Base-by-base conservation (phyloP, 2,113 vertebrate genomes). In the Passerina amoena region DNA sequence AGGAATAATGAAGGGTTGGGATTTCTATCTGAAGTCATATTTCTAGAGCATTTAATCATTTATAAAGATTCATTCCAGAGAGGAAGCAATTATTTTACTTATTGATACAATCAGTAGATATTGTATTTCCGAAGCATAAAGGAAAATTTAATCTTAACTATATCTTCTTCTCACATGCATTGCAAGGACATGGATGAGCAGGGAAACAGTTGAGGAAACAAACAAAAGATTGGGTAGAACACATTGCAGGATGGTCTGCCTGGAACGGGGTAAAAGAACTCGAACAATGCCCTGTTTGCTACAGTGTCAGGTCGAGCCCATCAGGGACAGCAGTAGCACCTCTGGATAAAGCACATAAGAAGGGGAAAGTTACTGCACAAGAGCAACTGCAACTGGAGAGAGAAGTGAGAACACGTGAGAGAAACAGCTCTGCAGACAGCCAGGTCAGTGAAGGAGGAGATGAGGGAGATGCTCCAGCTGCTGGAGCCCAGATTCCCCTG, bases 401-500 rank as follows among this genome's bases (percentile, higher is more conserved):
- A 81, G 18, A 37, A 44, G 33, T 24, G 77, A 57, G 44, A 73
- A 28, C 10, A 50, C 28, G 15, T 24, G 77, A 59, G 33, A 66
- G 68, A 51, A 57, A 44, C 12, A 44, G 44, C 37, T 37, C 33
- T 50, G 51, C 37, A 59, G 51, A 50, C 60, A 66, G 12, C 10
- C 21, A 42, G 50, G 19, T 17, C 38, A 38, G 33, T 44, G 51
- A 23, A 70, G 54, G 10, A 73, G 44, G 10, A 72, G 37, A 23
- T 18, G 14, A 33, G 22, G 37, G 44, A 66, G 19, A 4, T 38
- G 28, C 19, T 59, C 28, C 37, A 73, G 68, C 12, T 0, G 0
- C 50, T 35, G 44, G 33, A 59, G 37, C 33, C 31, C 42, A 33
- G 44, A 44, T 51, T 65, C 42, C 44, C 44, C 23, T 73, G 44